Base-by-base conservation (phyloP, 2,888 invertebrate genomes). In the Papilio gigon region DNA sequence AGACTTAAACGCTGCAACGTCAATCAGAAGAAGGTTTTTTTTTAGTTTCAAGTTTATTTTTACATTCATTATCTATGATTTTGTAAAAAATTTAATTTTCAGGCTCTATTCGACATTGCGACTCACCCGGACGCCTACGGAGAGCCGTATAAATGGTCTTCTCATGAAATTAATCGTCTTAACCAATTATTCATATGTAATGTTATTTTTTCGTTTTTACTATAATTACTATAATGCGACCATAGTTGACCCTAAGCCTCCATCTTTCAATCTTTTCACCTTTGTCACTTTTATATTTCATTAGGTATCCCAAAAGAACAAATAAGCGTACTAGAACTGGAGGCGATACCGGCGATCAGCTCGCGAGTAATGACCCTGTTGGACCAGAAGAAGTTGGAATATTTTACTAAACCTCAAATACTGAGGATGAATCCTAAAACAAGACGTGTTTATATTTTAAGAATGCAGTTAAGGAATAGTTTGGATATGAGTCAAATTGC, bases 371-470 rank as follows among this genome's bases (percentile, higher is more conserved):
- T 92, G 78, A 85, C 80, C 74, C 67, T 64, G 14, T 86, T 92
- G 53, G 78, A 80, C 71, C 86, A 87, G 70, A 76, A 81, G 5
- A 90, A 91, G 71, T 74, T 92, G 20, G 73, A 81, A 67, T 86
- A 75, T 73, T 92, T 92, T 69, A 88, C 89, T 1, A 86, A 85
- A 68, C 84, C 87, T 68, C 91, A 92, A 75, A 87, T 92, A 75
- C 70, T 87, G 63, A 78, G 87, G 68, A 87, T 92, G 89, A 79
- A 80, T 68, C 76, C 81, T 2, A 83, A 80, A 77, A 80, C 91
- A 4, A 80, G 90, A 33, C 78, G 89, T 20, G 81, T 86, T 44
- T 91, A 83, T 72, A 83, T 92, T 70, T 78, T 91, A 74, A 81
- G 91, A 71, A 83, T 88, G 83, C 86, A 89, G 70, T 72, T 91